phyloP scores from a whole-genome alignment of 2,113 vertebrate genomes.

The Rhea americana region DNA sequence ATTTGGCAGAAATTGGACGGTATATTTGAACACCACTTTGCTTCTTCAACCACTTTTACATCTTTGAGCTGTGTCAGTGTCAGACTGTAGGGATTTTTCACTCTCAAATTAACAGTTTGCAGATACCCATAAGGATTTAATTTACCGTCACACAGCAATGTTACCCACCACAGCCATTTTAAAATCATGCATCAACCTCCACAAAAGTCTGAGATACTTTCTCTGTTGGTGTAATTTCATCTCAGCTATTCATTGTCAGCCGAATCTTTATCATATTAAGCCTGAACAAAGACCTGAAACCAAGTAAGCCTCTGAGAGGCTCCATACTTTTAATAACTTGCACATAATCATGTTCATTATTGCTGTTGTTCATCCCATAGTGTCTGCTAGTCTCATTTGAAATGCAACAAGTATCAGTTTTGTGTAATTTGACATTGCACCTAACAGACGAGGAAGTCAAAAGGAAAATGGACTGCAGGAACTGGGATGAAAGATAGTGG shows the following conservation, averaged over 20 bases:
- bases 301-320: neutral
- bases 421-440: neutral
- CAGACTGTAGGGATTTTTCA: neutral
- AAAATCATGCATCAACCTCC: neutral
- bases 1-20: neutral
- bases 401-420: too few relatives aligned
- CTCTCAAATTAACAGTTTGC: neutral
- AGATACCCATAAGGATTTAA: neutral
- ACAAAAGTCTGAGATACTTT: neutral
- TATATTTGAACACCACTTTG: neutral
- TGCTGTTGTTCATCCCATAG: neutral
- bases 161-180: neutral
- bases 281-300: neutral
- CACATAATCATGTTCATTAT: neutral
- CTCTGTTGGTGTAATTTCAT: neutral
- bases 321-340: neutral
- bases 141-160: neutral
- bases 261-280: neutral
- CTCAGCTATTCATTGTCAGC: neutral
- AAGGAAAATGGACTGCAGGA: neutral
- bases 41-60: neutral
- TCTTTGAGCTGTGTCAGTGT: neutral
- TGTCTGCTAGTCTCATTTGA: neutral
- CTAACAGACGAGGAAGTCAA: neutral
- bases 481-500: neutral